phyloP scores from a whole-genome alignment of 2,888 invertebrate genomes.

The Malachius bipustulatus region DNA sequence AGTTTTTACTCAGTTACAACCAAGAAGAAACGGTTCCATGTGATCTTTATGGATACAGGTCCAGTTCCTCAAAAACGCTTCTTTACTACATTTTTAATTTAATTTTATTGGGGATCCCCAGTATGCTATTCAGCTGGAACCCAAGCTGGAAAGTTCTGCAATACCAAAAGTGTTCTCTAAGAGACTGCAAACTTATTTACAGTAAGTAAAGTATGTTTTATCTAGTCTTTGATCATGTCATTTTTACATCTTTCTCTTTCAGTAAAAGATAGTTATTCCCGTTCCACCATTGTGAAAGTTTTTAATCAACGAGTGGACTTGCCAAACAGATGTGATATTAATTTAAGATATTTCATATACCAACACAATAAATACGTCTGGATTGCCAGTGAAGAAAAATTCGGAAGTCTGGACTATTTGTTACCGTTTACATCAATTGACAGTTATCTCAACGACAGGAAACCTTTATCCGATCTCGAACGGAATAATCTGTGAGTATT shows the following conservation, averaged over 20 bases:
- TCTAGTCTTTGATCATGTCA: too few species aligned
- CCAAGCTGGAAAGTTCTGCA: conserved; percentile 43
- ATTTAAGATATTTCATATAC: conserved; percentile 42
- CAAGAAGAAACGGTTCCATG: conserved; percentile 35
- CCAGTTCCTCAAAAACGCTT: conserved; percentile 36
- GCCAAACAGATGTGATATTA: conserved; percentile 16
- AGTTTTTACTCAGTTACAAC: conserved; percentile 38
- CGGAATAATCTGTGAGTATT: conserved; percentile 46
- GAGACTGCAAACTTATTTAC: conserved; percentile 43
- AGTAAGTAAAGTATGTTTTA: conserved; percentile 32
- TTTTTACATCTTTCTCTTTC: too few species aligned
- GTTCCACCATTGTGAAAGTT: conserved; percentile 38
- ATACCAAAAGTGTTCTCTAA: conserved; percentile 45
- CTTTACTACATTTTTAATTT: conserved; percentile 42
- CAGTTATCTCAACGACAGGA: conserved; percentile 41
- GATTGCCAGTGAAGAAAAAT: conserved; percentile 40
- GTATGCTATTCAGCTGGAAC: conserved; percentile 44
- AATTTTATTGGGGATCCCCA: conserved; percentile 44
- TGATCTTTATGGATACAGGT: conserved; percentile 43
- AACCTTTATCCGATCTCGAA: conserved; percentile 43
- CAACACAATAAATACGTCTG: conserved; percentile 47
- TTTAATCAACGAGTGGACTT: conserved; percentile 38
- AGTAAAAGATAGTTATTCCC: conserved; percentile 41
- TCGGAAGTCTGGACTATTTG: conserved; percentile 40
- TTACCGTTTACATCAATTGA: conserved; percentile 36